Evolutionary conservation across 2,797 vertebrate genomes (phyloP).

Genomic region (Tapera naevia): DNA sequence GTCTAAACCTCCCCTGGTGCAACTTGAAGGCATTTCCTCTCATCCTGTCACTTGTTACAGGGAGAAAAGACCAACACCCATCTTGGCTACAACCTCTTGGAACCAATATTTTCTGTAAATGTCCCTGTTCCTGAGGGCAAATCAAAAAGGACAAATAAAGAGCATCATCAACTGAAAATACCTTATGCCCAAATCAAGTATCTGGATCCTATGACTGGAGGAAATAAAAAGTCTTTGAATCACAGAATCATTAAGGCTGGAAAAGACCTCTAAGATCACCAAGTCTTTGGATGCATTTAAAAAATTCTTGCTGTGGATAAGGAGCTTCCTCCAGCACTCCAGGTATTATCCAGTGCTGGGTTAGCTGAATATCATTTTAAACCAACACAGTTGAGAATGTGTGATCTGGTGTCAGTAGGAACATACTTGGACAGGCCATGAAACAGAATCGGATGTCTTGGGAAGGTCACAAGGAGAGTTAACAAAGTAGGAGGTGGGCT

Average conservation of each 20-base stretch:
- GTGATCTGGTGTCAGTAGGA: not conserved
- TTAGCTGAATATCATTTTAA: not conserved
- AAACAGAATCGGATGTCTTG: not conserved
- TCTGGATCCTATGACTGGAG: no score
- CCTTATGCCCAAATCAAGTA: fast-evolving
- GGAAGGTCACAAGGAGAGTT: not conserved
- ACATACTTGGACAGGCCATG: not conserved
- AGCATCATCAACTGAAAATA: not conserved
- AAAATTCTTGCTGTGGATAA: not conserved
- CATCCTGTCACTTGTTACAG: no score
- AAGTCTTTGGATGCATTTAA: not conserved
- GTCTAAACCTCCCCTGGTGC: no score
- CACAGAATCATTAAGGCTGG: no score
- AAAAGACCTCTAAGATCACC: no score
- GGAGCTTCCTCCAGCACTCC: not conserved
- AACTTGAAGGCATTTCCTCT: no score
- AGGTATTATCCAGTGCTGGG: not conserved
- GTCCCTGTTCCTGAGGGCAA: not conserved
- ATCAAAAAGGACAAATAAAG: not conserved
- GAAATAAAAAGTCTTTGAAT: no score
- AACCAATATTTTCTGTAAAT: not conserved
- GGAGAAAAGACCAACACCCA: no score
- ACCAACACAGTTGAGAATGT: not conserved
- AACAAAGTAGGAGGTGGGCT: not conserved
- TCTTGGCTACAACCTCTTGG: no score